Percentiles rank a stretch among this genome's conserved stretches.
Conservation (phyloP, 2,888 invertebrate species). For the Hypomecis punctinalis region DNA sequence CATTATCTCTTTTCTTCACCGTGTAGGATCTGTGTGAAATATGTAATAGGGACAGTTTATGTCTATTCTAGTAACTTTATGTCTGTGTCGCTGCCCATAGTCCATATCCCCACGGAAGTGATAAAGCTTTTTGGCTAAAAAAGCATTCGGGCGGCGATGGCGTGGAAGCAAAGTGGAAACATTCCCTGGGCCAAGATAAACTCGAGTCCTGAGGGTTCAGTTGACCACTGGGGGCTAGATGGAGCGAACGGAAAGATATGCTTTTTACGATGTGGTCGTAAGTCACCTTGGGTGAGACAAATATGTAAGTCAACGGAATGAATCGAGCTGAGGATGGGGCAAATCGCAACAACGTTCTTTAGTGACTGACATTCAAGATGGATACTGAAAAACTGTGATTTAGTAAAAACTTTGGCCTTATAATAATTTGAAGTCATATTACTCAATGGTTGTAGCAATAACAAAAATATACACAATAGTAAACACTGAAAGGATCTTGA, state of each 20-base stretch:
- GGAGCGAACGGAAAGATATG: constrained; percentile 66
- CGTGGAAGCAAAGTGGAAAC: constrained; percentile 78
- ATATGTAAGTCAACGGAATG: constrained; percentile 5
- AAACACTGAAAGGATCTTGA: too few relatives aligned
- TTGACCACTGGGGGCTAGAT: constrained; percentile 49
- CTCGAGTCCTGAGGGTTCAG: constrained; percentile 51
- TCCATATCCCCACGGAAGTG: constrained; percentile 80
- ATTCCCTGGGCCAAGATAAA: constrained; percentile 69
- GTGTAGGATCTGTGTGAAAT: too few relatives aligned
- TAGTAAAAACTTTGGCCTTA: too few relatives aligned
- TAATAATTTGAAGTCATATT: too few relatives aligned
- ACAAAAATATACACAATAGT: too few relatives aligned
- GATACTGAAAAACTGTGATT: too few relatives aligned
- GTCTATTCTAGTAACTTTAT: constrained; percentile 51
- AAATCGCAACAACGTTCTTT: too few relatives aligned
- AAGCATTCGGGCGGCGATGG: constrained; percentile 79
- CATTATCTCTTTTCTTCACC: too few relatives aligned
- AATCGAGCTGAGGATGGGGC: not conserved
- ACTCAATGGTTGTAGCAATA: too few relatives aligned
- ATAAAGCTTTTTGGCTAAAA: constrained; percentile 84
- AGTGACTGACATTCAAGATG: too few relatives aligned
- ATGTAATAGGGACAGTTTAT: not conserved
- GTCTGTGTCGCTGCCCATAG: constrained; percentile 57
- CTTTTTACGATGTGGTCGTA: constrained; percentile 51
- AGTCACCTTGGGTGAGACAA: constrained; percentile 29